A percentile compares a stretch with the other conserved stretches of the same genome.
Evolutionary conservation across 2,797 vertebrate species (phyloP).

Genomic region (Sus cebifrons): DNA sequence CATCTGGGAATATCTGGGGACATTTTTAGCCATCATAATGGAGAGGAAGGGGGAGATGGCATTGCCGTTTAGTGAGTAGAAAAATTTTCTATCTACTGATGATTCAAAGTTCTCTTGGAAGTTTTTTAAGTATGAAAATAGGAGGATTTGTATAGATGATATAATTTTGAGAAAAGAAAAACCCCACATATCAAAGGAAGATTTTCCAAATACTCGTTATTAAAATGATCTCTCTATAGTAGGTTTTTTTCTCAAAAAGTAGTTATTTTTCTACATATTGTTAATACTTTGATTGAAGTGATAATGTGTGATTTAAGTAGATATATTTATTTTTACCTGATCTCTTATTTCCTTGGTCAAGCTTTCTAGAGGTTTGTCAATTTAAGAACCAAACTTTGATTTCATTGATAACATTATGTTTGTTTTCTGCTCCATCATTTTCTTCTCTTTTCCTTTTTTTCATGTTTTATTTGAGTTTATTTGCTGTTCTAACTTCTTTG

Average conservation of each 20-base stretch:
- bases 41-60: neutral
- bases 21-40: neutral
- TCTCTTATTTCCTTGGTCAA: slow-evolving; percentile 46
- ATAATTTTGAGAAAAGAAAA: neutral
- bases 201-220: slow-evolving; percentile 31
- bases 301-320: neutral
- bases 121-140: neutral
- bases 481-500: neutral
- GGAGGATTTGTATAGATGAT: neutral
- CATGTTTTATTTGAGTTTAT: neutral
- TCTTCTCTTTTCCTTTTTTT: neutral
- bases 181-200: neutral
- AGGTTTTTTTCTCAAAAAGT: neutral
- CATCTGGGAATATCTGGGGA: neutral
- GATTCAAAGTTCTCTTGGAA: slow-evolving; percentile 4
- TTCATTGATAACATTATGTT: neutral
- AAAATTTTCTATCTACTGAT: slow-evolving; percentile 17
- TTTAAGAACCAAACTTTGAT: neutral
- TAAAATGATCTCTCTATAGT: neutral
- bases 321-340: slow-evolving; percentile 9
- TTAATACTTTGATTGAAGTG: neutral
- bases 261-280: neutral
- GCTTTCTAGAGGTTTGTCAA: neutral
- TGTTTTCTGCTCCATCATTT: neutral
- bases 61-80: slow-evolving; percentile 12